Evolutionary conservation across 35 echinoderm and acorn worm genomes (phyloP).

Genomic region (Stichopus chloronotus): DNA sequence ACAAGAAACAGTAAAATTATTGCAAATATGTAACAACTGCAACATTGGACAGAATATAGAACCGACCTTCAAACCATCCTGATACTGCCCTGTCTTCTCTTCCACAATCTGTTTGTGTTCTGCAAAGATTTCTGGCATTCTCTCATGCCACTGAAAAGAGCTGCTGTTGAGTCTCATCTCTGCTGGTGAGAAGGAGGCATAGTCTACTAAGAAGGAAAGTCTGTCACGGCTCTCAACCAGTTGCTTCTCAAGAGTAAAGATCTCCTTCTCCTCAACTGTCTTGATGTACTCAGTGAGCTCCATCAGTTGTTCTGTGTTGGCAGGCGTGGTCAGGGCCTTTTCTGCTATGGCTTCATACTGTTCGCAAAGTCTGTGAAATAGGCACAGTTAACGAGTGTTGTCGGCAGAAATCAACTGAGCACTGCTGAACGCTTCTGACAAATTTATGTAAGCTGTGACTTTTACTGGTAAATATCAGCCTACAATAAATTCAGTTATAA

Average conservation of each 20-base stretch:
- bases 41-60: neutral
- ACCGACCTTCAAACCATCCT: conserved; percentile 91
- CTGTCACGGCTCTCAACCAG: conserved; percentile 83
- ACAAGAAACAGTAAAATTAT: no score
- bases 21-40: no score
- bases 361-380: conserved; percentile 78
- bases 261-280: conserved; percentile 89
- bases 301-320: conserved; percentile 98
- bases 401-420: neutral
- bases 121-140: conserved; percentile 95
- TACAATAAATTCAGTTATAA: neutral
- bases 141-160: conserved; percentile 97
- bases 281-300: conserved; percentile 87
- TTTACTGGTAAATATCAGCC: neutral
- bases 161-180: conserved; percentile 98
- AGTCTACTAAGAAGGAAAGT: conserved; percentile 92
- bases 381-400: neutral
- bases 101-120: conserved; percentile 89
- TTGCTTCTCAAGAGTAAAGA: conserved; percentile 89
- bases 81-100: conserved; percentile 93
- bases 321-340: conserved; percentile 93
- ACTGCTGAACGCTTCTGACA: neutral
- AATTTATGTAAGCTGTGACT: neutral
- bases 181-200: conserved; percentile 93
- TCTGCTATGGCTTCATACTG: conserved; percentile 96